phyloP scores from a whole-genome alignment of 1,140 invertebrate species.

The Penaeus chinensis region DNA sequence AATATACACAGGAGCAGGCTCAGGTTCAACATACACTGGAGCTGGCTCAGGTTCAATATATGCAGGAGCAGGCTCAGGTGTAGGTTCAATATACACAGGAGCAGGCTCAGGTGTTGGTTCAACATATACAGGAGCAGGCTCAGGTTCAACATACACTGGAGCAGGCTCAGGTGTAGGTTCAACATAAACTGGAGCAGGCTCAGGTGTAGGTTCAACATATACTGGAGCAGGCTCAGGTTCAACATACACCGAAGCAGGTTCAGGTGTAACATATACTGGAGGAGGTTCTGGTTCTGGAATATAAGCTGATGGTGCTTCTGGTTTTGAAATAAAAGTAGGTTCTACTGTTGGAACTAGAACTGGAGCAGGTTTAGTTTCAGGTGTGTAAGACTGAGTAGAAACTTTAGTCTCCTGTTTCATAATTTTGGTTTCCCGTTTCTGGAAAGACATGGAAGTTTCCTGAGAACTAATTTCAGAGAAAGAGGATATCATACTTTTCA shows the following conservation, averaged over 20 bases:
- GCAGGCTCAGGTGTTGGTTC: too few species aligned
- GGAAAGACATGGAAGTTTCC: constrained; percentile 31
- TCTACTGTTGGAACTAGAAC: background rate
- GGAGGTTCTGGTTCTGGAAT: constrained; percentile 36
- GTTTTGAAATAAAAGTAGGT: background rate
- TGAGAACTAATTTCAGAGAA: constrained; percentile 45
- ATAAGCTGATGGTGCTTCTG: constrained; percentile 11
- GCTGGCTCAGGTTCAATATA: background rate
- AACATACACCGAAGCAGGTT: background rate
- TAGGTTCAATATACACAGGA: background rate
- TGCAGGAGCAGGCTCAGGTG: constrained; percentile 17
- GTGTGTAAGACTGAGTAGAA: background rate
- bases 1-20: background rate
- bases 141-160: constrained; percentile 13
- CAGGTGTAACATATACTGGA: constrained; percentile 29
- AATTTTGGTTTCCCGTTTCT: constrained; percentile 21
- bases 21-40: constrained; percentile 7
- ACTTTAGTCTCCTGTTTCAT: background rate
- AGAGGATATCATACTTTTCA: constrained; percentile 17
- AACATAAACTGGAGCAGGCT: too few species aligned
- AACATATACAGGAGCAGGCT: too few species aligned
- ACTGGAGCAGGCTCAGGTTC: background rate
- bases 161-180: background rate
- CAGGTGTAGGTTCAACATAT: too few species aligned
- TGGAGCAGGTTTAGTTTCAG: constrained; percentile 1